Conservation (phyloP, 1,140 invertebrate genomes). For the Thaumatotibia leucotreta region DNA sequence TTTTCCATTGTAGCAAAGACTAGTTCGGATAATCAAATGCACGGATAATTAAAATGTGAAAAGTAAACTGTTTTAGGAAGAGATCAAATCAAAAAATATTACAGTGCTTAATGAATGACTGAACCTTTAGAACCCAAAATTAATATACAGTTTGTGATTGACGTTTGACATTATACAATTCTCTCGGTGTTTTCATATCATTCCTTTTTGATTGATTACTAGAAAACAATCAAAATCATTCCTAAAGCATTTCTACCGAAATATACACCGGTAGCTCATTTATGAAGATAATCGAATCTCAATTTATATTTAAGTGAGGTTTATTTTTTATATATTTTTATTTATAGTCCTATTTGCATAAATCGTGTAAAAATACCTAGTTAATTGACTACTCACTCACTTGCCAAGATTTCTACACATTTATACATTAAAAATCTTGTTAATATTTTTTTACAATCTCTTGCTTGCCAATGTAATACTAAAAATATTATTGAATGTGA, state of each 20-base stretch:
- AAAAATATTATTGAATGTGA: not conserved
- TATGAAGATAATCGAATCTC: not conserved
- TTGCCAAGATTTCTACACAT: constrained; percentile 6
- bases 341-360: not conserved
- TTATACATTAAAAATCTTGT: not conserved
- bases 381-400: not conserved
- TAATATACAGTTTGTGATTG: no score
- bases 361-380: not conserved
- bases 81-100: no score
- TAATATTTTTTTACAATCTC: not conserved
- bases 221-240: not conserved
- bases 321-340: not conserved
- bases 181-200: not conserved
- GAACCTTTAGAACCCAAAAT: no score
- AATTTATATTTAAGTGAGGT: constrained; percentile 1
- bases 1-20: no score
- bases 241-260: not conserved
- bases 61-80: no score
- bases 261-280: not conserved
- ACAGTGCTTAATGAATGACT: no score
- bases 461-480: not conserved
- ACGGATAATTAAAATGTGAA: no score
- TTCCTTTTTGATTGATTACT: not conserved
- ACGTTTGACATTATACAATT: not conserved
- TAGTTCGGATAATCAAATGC: no score